Conservation (phyloP, 1,140 invertebrate species). For the Aphelinus atriplicis region DNA sequence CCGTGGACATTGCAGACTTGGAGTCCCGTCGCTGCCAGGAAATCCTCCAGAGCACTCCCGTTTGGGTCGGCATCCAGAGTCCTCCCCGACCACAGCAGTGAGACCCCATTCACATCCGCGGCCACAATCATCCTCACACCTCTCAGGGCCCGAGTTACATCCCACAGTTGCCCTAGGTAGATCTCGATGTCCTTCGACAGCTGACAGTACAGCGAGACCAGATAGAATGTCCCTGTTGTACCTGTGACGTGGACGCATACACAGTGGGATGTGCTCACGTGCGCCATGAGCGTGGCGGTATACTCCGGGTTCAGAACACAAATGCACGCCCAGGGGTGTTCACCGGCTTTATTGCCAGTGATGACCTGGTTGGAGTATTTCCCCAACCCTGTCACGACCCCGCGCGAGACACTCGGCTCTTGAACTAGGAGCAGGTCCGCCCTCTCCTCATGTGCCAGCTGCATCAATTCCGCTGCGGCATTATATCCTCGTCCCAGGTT, state of each 20-base stretch:
- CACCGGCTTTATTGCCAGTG: neutral
- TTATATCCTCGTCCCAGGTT: neutral
- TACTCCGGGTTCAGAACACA: neutral
- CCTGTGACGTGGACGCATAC: neutral
- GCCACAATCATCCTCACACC: neutral
- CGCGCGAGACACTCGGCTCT: neutral
- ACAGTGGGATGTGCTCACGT: neutral
- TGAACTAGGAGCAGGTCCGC: slow-evolving; percentile 1
- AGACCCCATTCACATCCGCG: slow-evolving; percentile 9
- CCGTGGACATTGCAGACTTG: too few species aligned
- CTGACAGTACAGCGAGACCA: slow-evolving; percentile 13
- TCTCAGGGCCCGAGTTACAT: slow-evolving; percentile 39
- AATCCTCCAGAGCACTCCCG: neutral
- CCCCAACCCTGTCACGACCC: neutral
- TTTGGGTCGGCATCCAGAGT: neutral
- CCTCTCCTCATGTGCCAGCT: neutral
- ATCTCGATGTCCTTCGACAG: neutral
- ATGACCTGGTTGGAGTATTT: neutral
- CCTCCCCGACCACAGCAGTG: neutral
- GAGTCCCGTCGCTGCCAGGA: neutral
- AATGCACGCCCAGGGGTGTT: neutral
- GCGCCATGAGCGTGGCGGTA: too few species aligned
- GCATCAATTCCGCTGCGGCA: neutral
- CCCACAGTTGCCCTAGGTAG: slow-evolving; percentile 22
- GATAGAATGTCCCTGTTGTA: neutral